Percentiles rank a stretch among this genome's conserved stretches.
Evolutionary conservation across 2,113 vertebrate genomes (phyloP).

Genomic region (Nesoenas mayeri): DNA sequence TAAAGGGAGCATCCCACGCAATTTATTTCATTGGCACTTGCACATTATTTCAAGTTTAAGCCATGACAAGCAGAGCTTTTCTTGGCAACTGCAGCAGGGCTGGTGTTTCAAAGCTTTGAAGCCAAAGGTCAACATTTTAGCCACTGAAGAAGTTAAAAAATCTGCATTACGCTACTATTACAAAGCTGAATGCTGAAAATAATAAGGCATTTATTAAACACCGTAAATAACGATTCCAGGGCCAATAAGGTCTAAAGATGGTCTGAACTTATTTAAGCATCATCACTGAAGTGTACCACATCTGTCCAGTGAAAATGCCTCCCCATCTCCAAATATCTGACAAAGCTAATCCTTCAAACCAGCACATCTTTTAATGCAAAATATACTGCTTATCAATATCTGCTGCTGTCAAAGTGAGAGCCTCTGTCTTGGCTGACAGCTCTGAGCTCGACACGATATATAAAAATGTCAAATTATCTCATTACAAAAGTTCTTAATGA

Average conservation of each 20-base stretch:
- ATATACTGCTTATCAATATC: not conserved
- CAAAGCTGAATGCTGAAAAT: not conserved
- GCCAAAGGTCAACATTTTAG: not conserved
- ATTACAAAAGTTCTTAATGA: constrained; percentile 30
- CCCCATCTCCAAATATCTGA: not conserved
- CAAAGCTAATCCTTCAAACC: not conserved
- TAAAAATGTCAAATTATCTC: constrained; percentile 39
- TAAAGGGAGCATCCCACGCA: not conserved
- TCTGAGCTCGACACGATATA: not conserved
- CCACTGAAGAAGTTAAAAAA: not conserved
- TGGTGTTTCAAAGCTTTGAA: not conserved
- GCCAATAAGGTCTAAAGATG: not conserved
- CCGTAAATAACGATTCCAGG: not conserved
- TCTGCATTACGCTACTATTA: not conserved
- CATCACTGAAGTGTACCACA: not conserved
- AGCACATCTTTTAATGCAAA: not conserved
- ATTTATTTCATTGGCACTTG: not conserved
- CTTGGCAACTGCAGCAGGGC: not conserved
- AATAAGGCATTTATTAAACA: not conserved
- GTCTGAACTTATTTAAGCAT: not conserved
- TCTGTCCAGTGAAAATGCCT: not conserved
- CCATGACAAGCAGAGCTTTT: not conserved
- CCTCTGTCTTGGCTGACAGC: not conserved
- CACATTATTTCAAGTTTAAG: not conserved
- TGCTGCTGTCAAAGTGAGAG: accelerated